phyloP scores from a whole-genome alignment of 2,888 invertebrate genomes.

The Pterobdella sp. region DNA sequence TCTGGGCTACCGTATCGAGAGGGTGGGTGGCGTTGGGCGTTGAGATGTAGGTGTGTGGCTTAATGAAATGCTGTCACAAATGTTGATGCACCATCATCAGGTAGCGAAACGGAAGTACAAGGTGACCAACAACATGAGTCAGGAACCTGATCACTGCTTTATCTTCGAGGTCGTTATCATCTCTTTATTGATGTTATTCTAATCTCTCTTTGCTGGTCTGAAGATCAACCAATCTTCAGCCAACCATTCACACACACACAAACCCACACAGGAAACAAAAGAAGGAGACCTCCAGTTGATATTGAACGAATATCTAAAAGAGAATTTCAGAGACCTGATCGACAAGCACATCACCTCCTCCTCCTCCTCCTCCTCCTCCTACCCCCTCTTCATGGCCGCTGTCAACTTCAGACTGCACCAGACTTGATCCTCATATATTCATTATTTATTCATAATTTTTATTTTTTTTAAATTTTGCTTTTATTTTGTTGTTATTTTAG shows the following conservation, averaged over 20 bases:
- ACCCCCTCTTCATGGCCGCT: slow-evolving; percentile 14
- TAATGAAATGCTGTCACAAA: neutral
- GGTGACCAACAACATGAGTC: neutral
- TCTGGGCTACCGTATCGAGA: neutral
- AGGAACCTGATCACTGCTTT: neutral
- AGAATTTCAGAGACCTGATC: neutral
- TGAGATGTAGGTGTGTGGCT: neutral
- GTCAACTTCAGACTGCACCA: neutral
- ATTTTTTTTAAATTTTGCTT: neutral
- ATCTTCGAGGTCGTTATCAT: neutral
- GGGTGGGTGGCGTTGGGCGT: neutral
- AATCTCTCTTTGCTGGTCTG: neutral
- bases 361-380: neutral
- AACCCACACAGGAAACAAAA: neutral
- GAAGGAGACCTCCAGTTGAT: neutral
- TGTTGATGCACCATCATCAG: neutral
- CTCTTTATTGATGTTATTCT: neutral
- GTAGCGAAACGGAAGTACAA: neutral
- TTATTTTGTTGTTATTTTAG: neutral
- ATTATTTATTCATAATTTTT: neutral
- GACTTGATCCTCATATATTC: neutral
- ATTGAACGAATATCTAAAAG: neutral
- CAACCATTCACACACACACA: neutral
- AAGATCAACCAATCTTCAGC: neutral
- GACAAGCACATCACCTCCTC: neutral